Conservation (phyloP, 2,888 invertebrate genomes). For the Furcula furcula region DNA sequence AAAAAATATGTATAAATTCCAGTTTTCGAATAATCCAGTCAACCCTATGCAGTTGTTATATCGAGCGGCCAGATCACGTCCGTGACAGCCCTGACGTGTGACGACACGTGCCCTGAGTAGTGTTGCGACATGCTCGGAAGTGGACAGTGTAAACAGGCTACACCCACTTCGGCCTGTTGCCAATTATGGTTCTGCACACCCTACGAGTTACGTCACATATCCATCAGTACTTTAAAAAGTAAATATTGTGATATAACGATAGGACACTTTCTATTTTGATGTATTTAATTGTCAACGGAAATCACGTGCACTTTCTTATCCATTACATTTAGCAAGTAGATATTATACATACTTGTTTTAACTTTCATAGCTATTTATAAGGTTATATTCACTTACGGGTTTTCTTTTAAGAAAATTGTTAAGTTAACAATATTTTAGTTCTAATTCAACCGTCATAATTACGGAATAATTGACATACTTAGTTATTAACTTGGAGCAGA, state of each 20-base stretch:
- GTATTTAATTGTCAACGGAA: constrained; percentile 28
- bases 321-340: too few relatives aligned
- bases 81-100: constrained; percentile 30
- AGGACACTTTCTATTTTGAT: constrained; percentile 31
- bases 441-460: too few relatives aligned
- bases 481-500: too few relatives aligned
- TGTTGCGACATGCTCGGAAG: constrained; percentile 56
- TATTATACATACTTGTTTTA: too few relatives aligned
- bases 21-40: too few relatives aligned
- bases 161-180: constrained; percentile 34
- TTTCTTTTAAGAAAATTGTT: too few relatives aligned
- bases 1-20: too few relatives aligned
- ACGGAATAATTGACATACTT: too few relatives aligned
- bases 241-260: constrained; percentile 5
- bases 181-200: constrained; percentile 32
- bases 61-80: constrained; percentile 27
- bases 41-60: too few relatives aligned
- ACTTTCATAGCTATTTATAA: too few relatives aligned
- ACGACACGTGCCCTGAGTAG: constrained; percentile 33
- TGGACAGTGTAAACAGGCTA: constrained; percentile 48
- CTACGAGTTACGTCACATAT: constrained; percentile 35
- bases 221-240: constrained; percentile 16
- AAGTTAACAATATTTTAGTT: too few relatives aligned
- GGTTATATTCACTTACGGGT: too few relatives aligned
- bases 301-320: constrained; percentile 21